Evolutionary conservation across 2,113 vertebrate species (phyloP).

Genomic region (Irena cyanogastra): DNA sequence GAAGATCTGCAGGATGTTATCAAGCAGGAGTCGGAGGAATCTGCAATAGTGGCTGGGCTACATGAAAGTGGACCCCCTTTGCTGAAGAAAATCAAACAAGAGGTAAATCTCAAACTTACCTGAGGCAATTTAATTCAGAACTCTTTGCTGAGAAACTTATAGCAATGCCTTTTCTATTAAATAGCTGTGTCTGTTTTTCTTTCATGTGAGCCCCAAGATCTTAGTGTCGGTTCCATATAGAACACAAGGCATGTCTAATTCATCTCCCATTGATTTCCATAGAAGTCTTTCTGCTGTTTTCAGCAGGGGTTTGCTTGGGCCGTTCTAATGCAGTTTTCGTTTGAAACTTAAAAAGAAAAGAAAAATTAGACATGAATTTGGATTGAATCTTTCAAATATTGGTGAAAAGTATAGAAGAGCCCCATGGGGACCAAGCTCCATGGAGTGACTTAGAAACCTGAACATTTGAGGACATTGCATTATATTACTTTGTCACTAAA

Average conservation of each 20-base stretch:
- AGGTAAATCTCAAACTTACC: conserved; percentile 76
- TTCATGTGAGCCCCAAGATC: conserved; percentile 53
- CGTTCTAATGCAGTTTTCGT: conserved; percentile 36
- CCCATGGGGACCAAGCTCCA: conserved; percentile 28
- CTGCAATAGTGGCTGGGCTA: conserved; percentile 78
- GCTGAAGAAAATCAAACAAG: conserved; percentile 97
- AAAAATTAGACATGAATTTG: conserved; percentile 50
- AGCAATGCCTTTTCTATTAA: conserved; percentile 37
- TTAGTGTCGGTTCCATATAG: conserved; percentile 37
- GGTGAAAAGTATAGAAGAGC: conserved; percentile 55
- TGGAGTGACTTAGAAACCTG: conserved; percentile 56
- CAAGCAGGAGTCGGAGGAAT: conserved; percentile 94
- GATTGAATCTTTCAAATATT: conserved; percentile 60
- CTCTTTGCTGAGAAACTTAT: conserved; percentile 49
- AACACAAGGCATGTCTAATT: conserved; percentile 51
- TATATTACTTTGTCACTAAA: conserved; percentile 51
- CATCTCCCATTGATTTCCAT: conserved; percentile 60
- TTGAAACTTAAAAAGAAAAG: conserved; percentile 59
- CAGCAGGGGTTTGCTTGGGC: conserved; percentile 57
- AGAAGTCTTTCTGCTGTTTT: conserved; percentile 55
- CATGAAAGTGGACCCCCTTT: conserved; percentile 81
- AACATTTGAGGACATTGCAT: conserved; percentile 47
- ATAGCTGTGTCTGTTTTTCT: conserved; percentile 40
- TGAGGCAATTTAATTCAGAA: conserved; percentile 44
- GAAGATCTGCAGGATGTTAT: conserved; percentile 87